phyloP scores from a whole-genome alignment of 2,113 vertebrate genomes.

The Grus americana region DNA sequence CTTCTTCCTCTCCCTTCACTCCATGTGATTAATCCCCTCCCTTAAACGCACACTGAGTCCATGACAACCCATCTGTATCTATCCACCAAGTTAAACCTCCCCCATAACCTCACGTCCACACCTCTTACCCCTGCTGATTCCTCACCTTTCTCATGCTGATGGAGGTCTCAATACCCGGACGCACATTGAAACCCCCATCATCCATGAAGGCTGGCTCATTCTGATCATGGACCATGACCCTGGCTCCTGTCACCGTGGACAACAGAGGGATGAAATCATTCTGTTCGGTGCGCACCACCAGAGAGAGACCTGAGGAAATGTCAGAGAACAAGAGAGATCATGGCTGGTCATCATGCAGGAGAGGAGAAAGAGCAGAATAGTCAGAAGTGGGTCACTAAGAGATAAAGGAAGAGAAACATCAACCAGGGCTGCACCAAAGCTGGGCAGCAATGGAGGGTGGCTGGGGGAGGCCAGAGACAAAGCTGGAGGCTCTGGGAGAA shows the following conservation, averaged over 20 bases:
- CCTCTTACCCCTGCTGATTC: neutral
- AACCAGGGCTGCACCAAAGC: neutral
- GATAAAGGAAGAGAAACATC: neutral
- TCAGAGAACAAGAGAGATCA: neutral
- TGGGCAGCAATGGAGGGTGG: neutral
- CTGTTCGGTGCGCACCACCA: conserved; percentile 78
- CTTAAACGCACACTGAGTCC: neutral
- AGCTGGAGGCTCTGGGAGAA: neutral
- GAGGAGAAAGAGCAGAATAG: neutral
- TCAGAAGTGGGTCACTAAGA: neutral
- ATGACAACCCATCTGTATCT: neutral
- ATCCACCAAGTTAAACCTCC: neutral
- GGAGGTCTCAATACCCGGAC: conserved; percentile 79
- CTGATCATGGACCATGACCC: conserved; percentile 79
- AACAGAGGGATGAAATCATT: conserved; percentile 81
- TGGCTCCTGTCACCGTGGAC: conserved; percentile 80
- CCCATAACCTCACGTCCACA: neutral
- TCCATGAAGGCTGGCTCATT: conserved; percentile 82
- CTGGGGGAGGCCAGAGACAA: neutral
- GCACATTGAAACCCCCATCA: conserved; percentile 79
- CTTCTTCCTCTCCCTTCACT: neutral
- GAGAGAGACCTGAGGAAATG: conserved; percentile 72
- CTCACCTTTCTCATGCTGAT: conserved; percentile 81
- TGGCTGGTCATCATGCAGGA: fast-evolving
- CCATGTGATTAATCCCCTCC: neutral